phyloP scores from a whole-genome alignment of 2,113 vertebrate genomes.

The Procavia capensis region DNA sequence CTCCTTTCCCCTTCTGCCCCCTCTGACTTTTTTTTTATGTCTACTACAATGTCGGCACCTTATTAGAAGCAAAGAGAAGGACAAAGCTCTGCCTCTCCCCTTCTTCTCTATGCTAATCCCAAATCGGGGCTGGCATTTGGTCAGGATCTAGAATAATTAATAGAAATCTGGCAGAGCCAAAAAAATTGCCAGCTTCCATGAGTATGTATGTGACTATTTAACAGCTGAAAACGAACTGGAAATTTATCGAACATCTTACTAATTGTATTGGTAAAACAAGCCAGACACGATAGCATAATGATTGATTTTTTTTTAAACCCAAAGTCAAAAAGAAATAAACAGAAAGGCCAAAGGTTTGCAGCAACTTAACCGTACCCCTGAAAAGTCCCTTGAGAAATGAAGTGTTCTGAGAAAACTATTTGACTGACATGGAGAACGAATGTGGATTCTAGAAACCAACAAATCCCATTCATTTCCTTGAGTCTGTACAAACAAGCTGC shows the following conservation, averaged over 20 bases:
- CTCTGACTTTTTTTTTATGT: not conserved
- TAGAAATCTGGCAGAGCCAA: slow-evolving; percentile 56
- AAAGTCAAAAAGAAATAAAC: slow-evolving; percentile 50
- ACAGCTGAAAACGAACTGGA: slow-evolving; percentile 49
- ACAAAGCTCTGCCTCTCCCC: not conserved
- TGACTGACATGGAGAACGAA: slow-evolving; percentile 52
- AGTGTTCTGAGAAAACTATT: slow-evolving; percentile 22
- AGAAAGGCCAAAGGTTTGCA: not conserved
- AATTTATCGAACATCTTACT: slow-evolving; percentile 31
- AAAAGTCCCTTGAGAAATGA: slow-evolving; percentile 64
- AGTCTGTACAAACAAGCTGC: slow-evolving; percentile 88
- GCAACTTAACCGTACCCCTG: not conserved
- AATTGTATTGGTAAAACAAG: slow-evolving; percentile 50
- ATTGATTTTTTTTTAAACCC: slow-evolving; percentile 23
- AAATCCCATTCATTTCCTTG: slow-evolving; percentile 87
- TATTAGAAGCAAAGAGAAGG: not conserved
- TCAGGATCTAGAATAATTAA: slow-evolving; percentile 52
- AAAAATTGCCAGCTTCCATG: slow-evolving; percentile 1
- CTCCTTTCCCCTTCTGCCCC: not conserved
- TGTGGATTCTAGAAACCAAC: slow-evolving; percentile 81
- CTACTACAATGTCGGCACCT: not conserved
- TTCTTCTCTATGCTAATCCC: not conserved
- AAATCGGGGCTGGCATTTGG: slow-evolving; percentile 37
- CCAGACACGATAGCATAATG: not conserved
- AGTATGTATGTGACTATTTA: not conserved